Percentiles rank a stretch among this genome's conserved stretches.
phyloP scores from a whole-genome alignment of 2,888 invertebrate genomes.

The Boloria euphrosyne region DNA sequence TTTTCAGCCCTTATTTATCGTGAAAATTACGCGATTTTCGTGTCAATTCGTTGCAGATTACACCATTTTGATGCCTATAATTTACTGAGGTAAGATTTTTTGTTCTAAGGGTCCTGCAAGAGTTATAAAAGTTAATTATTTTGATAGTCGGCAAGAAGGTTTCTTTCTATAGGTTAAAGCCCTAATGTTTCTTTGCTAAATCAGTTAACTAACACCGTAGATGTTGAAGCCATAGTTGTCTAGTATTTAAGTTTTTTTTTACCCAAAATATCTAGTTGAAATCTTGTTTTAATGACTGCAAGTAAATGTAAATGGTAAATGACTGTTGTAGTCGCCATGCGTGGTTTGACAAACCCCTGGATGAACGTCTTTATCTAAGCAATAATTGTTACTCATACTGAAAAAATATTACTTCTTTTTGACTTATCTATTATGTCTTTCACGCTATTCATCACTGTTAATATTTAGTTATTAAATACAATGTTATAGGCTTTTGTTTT shows the following conservation, averaged over 20 bases:
- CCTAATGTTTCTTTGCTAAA: conserved; percentile 47
- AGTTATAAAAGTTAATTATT: conserved; percentile 48
- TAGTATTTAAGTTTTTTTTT: conserved; percentile 7
- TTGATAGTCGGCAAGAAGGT: conserved; percentile 69
- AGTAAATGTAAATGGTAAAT: conserved; percentile 20
- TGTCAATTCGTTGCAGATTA: conserved; percentile 64
- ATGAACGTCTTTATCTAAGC: conserved; percentile 24
- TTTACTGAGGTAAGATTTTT: conserved; percentile 70
- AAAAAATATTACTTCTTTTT: conserved; percentile 1
- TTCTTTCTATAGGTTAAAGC: conserved; percentile 71
- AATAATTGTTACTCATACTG: background rate
- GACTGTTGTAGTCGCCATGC: conserved; percentile 64
- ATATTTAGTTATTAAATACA: background rate
- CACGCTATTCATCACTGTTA: background rate
- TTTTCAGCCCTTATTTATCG: conserved; percentile 78
- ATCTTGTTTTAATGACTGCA: background rate
- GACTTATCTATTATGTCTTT: background rate
- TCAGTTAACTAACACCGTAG: conserved; percentile 26
- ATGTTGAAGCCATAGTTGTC: conserved; percentile 9
- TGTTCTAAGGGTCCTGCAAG: conserved; percentile 1
- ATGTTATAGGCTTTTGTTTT: background rate
- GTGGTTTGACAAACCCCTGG: conserved; percentile 60
- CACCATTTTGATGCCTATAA: conserved; percentile 76
- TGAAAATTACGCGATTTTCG: conserved; percentile 72
- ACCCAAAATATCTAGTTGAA: conserved; percentile 6